Conservation (phyloP, 30 jellyfish, hydroid and myxozoan species). For the Cassiopea xamachana region DNA sequence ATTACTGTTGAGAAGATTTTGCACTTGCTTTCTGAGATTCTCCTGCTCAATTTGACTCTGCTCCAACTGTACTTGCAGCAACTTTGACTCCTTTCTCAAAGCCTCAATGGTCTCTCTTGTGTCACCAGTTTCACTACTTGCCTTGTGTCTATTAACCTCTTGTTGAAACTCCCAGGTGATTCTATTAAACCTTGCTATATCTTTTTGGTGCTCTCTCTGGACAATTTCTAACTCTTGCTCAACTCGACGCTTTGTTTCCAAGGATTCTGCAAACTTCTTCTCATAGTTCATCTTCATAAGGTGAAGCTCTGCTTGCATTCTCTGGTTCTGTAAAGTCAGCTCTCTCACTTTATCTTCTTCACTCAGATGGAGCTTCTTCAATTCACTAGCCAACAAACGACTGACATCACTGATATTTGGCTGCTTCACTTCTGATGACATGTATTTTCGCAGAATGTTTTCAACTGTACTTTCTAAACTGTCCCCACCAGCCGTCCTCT, state of each 20-base stretch:
- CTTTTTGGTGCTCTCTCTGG: conserved; percentile 98
- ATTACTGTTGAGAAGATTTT: conserved; percentile 47
- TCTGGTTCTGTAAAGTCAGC: conserved; percentile 79
- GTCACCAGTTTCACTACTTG: conserved; percentile 68
- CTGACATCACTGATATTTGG: conserved; percentile 86
- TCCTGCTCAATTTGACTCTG: conserved; percentile 92
- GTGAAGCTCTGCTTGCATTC: conserved; percentile 93
- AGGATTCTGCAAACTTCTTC: conserved; percentile 83
- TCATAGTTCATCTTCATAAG: conserved; percentile 86
- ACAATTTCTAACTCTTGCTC: conserved; percentile 97
- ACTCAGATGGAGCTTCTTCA: conserved; percentile 80
- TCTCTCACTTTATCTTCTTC: conserved; percentile 93
- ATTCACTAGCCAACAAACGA: conserved; percentile 78
- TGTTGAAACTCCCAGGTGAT: conserved; percentile 91
- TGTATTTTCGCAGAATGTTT: conserved; percentile 72
- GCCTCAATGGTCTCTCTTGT: conserved; percentile 81
- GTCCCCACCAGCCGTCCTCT: conserved; percentile 53
- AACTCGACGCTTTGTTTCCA: conserved; percentile 89
- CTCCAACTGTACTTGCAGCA: conserved; percentile 82
- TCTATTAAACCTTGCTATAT: conserved; percentile 86
- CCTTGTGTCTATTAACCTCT: conserved; percentile 84
- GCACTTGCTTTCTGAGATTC: conserved; percentile 86
- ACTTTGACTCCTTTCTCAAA: conserved; percentile 66
- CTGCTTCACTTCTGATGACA: conserved; percentile 85
- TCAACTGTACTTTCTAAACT: conserved; percentile 83